Evolutionary conservation across 2,113 vertebrate genomes (phyloP).

Genomic region (Holacanthus passer): DNA sequence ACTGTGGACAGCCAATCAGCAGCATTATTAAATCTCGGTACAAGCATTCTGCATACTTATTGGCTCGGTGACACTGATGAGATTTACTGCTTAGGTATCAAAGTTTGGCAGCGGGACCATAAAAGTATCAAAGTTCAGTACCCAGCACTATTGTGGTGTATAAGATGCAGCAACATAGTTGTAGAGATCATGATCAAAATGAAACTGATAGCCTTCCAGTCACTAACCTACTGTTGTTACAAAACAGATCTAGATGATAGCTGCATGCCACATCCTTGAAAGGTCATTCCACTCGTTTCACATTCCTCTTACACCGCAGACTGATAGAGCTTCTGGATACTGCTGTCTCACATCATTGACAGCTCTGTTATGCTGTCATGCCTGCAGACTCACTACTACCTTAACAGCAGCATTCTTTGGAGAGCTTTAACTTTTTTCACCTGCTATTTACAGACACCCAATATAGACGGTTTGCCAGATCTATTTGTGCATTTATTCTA

Average conservation of each 20-base stretch:
- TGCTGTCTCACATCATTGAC: constrained; percentile 18
- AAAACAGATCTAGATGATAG: background rate
- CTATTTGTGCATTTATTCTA: too few species aligned
- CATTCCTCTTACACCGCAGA: constrained; percentile 10
- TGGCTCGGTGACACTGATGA: too few species aligned
- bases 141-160: too few species aligned
- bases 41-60: too few species aligned
- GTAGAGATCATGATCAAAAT: background rate
- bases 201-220: background rate
- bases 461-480: constrained; percentile 4
- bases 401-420: background rate
- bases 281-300: background rate
- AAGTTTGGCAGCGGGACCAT: too few species aligned
- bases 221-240: constrained; percentile 10
- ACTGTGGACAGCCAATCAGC: too few species aligned
- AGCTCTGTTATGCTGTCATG: background rate
- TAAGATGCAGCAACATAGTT: background rate
- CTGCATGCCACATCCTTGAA: background rate
- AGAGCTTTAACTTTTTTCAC: background rate
- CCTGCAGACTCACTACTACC: background rate
- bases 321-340: constrained; percentile 15
- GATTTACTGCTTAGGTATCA: too few species aligned
- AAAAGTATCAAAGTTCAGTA: too few species aligned
- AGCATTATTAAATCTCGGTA: too few species aligned
- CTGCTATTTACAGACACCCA: constrained; percentile 2